A percentile compares a stretch with the other conserved stretches of the same genome.
Evolutionary conservation across 2,888 invertebrate species (phyloP).

Genomic region (Drosophila emarginata): DNA sequence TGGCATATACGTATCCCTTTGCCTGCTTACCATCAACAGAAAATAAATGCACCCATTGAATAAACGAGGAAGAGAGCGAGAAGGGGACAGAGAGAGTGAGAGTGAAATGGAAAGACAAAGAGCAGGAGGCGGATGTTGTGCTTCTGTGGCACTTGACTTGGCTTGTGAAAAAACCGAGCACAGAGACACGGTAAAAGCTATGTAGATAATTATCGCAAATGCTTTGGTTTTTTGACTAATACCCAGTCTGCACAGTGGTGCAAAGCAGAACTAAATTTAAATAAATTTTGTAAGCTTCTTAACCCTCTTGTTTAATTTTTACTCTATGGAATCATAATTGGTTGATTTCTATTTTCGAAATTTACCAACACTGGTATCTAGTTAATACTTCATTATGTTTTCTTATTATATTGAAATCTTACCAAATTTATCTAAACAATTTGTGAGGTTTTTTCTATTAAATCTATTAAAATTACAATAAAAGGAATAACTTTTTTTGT

Average conservation of each 20-base stretch:
- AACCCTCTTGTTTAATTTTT: no score
- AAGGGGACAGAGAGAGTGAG: background rate
- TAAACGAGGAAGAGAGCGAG: background rate
- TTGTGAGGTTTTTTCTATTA: no score
- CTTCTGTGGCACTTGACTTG: constrained; percentile 2
- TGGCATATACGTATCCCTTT: constrained; percentile 24
- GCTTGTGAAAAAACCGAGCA: background rate
- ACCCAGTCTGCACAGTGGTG: background rate
- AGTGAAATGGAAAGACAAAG: background rate
- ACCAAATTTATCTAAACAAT: no score
- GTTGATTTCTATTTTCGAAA: background rate
- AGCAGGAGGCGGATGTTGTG: background rate
- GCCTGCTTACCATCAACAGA: constrained; percentile 38
- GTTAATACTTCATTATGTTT: no score
- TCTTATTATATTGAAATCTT: no score
- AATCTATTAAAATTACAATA: no score
- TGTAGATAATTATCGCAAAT: constrained; percentile 44
- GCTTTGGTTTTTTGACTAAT: constrained; percentile 21
- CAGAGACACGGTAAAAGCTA: constrained; percentile 5
- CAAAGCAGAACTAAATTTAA: background rate
- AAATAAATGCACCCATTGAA: constrained; percentile 8
- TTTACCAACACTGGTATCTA: background rate
- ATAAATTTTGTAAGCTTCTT: background rate
- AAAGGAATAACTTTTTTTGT: no score
- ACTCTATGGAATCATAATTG: background rate